Base-by-base conservation (phyloP, 2,888 invertebrate genomes). In the Rutpela maculata region DNA sequence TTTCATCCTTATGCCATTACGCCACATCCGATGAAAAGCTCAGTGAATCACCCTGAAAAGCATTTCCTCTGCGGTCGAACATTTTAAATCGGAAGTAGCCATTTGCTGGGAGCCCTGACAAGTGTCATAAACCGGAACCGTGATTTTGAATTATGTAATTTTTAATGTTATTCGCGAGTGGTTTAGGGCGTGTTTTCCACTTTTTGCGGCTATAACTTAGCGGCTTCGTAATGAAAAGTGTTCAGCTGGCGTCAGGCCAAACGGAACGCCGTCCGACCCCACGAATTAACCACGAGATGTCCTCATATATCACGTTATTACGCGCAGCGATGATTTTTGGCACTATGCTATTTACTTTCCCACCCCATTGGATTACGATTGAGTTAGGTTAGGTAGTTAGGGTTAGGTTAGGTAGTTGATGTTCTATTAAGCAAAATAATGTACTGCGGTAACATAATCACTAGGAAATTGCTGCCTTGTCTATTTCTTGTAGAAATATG, bases 71-170 rank as follows among this genome's bases (percentile, higher is more conserved):
- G 70, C 74, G 68, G 26, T 66, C 75, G 78, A 78, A 75, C 78
- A 60, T 88, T 89, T 89, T 88, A 89, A 89, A 88, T 87, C 88
- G 89, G 89, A 89, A 87, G 85, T 85, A 85, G 88, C 87, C 88
- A 89, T 89, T 89, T 88, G 87, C 86, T 84, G 83, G 83, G 83
- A 84, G 83, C 84, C 84, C 85, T 84, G 88, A 88, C 88, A 87
- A 88, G 86, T 88, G 88, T 89, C 89, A 88, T 78, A 83, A 81
- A 82, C 85, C 88, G 89, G 89, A 89, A 88, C 83, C 77, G 83
- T 81, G 84, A 85, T 88, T 89, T 89, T 89, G 89, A 89, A 87
- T 88, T 89, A 89, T 89, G 87, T 86, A 87, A 87, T 87, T 88
- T 88, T 88, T 88, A 87, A 88, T 87, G 86, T 85, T 78, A 77